Percentiles rank a stretch among this genome's conserved stretches.
Evolutionary conservation across 2,113 vertebrate genomes (phyloP).

Genomic region (Alexandromys fortis): DNA sequence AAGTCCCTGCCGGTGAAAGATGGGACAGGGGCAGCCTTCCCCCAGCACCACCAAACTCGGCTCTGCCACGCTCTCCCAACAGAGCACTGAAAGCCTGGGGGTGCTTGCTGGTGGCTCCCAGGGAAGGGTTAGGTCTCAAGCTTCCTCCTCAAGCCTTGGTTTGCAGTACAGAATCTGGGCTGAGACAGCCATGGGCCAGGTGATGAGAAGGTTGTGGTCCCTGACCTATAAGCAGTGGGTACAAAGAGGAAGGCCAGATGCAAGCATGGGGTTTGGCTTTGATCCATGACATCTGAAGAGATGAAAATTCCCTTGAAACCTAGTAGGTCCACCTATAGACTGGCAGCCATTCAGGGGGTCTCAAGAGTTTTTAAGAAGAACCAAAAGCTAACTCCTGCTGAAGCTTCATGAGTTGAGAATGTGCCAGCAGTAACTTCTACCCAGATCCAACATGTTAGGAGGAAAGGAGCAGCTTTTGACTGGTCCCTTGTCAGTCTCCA

Average conservation of each 20-base stretch:
- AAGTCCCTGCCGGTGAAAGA: background rate
- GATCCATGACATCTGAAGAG: background rate
- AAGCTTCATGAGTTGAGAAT: background rate
- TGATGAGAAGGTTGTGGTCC: background rate
- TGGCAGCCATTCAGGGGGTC: background rate
- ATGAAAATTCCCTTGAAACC: background rate
- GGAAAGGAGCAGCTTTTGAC: background rate
- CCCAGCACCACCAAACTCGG: accelerated
- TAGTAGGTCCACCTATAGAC: background rate
- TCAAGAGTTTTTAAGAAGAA: background rate
- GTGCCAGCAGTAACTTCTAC: background rate
- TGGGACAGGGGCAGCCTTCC: background rate
- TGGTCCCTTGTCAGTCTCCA: background rate
- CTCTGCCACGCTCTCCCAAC: background rate
- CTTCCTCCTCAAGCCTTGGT: background rate
- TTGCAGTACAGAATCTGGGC: background rate
- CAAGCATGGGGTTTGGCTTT: background rate
- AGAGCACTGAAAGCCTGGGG: background rate
- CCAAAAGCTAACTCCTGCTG: background rate
- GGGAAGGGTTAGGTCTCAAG: background rate
- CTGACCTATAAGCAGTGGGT: background rate
- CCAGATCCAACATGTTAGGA: background rate
- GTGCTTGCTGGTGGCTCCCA: background rate
- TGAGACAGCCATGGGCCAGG: accelerated
- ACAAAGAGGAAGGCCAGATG: background rate